Base-by-base conservation (phyloP, 2,888 invertebrate genomes). In the Empis stercorea region DNA sequence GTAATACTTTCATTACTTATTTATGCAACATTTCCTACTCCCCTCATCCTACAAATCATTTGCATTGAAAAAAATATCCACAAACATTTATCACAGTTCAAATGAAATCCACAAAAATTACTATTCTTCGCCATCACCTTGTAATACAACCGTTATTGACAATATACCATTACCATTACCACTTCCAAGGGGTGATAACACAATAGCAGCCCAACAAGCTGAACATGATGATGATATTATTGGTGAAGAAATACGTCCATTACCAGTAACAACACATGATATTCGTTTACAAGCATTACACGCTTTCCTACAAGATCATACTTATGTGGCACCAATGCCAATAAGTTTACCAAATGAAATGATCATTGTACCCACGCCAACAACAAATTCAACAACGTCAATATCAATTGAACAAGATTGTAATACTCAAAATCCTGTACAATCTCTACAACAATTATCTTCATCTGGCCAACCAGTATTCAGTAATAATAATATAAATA, bases 301-400 rank as follows among this genome's bases (percentile, higher is more conserved):
- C 53, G 66, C 66, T 15, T 60, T 68, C 4, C 55, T 65, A 49
- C 65, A 66, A 50, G 69, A 69, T 60, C 69, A 69, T 38, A 69
- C 68, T 0, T 69, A 69, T 51, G 66, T 62, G 5, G 58, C 59
- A 48, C 52, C 60, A 2, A 59, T 60, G 58, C 59, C 61, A n/a
- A 52, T 58, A 38, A 52, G 57, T 20, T 52, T 60, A 17, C 56
- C 52, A 27, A 50, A 47, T 37, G 58, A 55, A 17, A n/a, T 55
- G 13, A 40, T 23, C 7, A 14, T 13, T 54, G 40, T 59, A 56
- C 43, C 57, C 50, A 6, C 56, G 47, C 5, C 50, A 45, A 23
- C 46, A 41, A 30, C 51, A 17, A 48, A 49, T 23, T 14, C 48
- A 16, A 10, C 50, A 17, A 10, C 41, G 39, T 2, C 49, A 46